Evolutionary conservation across 2,113 vertebrate species (phyloP).

Genomic region (Oryzias melastigma): DNA sequence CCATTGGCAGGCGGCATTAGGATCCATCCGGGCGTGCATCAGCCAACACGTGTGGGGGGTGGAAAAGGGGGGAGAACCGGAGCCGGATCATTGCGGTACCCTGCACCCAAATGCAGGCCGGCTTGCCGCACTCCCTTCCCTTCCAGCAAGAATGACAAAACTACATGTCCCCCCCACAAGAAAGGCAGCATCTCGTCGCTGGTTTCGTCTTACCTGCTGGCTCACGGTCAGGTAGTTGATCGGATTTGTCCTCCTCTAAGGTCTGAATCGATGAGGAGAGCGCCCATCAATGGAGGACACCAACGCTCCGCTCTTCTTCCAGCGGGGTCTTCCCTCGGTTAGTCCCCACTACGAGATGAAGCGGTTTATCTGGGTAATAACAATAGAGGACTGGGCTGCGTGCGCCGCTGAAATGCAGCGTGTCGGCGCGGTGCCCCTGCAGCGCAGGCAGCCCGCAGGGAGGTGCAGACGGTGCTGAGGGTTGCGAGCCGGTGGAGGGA

Average conservation of each 20-base stretch:
- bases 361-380: conserved; percentile 19
- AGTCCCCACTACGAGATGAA: conserved; percentile 26
- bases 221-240: conserved; percentile 28
- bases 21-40: conserved; percentile 24
- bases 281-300: conserved; percentile 56
- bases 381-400: conserved; percentile 13
- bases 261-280: conserved; percentile 50
- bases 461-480: conserved; percentile 55
- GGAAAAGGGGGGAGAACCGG: conserved; percentile 5
- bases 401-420: conserved; percentile 13
- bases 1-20: neutral
- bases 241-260: conserved; percentile 42
- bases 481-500: conserved; percentile 60
- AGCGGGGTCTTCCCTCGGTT: conserved; percentile 40
- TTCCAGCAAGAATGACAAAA: conserved; percentile 13
- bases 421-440: conserved; percentile 34
- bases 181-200: neutral
- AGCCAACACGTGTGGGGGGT: conserved; percentile 18
- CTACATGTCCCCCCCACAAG: neutral
- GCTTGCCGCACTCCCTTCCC: conserved; percentile 42
- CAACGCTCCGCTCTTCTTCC: conserved; percentile 55
- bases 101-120: conserved; percentile 71
- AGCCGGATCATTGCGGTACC: conserved; percentile 75
- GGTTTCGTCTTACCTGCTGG: conserved; percentile 64
- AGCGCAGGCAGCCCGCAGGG: conserved; percentile 51